Evolutionary conservation across 2,888 invertebrate species (phyloP).

Genomic region (Mythimna lalbum): DNA sequence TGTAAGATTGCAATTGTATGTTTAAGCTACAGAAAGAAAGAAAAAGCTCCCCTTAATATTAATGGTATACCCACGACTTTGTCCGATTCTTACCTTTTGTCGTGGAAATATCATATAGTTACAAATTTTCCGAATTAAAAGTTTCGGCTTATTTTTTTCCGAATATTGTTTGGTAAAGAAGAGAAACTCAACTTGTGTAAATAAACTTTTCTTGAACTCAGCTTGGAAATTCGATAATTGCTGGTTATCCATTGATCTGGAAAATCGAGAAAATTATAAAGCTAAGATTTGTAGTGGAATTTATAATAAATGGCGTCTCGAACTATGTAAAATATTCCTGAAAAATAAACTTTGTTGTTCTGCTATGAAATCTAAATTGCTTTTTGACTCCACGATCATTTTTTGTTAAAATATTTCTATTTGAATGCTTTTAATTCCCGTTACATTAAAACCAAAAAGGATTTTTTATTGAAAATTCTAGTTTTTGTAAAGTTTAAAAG

Average conservation of each 20-base stretch:
- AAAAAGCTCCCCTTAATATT: background rate
- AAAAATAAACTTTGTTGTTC: constrained; percentile 15
- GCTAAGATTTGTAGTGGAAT: background rate
- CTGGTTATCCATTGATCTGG: background rate
- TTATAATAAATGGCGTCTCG: background rate
- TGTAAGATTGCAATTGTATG: background rate
- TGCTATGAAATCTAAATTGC: constrained; percentile 14
- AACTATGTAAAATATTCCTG: constrained; percentile 2
- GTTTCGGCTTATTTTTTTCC: background rate
- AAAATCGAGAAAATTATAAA: constrained; percentile 5
- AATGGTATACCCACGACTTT: background rate
- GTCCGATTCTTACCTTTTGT: background rate
- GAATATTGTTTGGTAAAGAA: background rate
- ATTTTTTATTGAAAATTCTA: background rate
- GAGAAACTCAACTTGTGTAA: background rate
- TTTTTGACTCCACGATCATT: constrained; percentile 13
- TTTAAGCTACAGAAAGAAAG: background rate
- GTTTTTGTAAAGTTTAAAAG: background rate
- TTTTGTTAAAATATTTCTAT: constrained; percentile 1
- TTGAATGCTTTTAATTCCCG: background rate
- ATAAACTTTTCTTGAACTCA: constrained; percentile 4
- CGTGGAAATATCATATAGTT: background rate
- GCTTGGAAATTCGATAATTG: background rate
- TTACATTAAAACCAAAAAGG: background rate
- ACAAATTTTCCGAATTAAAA: background rate